These are phyloP conservation scores for Meta bourneti DNA, from an alignment of 2,888 invertebrate species.

Conservation along the genomic window DNA sequence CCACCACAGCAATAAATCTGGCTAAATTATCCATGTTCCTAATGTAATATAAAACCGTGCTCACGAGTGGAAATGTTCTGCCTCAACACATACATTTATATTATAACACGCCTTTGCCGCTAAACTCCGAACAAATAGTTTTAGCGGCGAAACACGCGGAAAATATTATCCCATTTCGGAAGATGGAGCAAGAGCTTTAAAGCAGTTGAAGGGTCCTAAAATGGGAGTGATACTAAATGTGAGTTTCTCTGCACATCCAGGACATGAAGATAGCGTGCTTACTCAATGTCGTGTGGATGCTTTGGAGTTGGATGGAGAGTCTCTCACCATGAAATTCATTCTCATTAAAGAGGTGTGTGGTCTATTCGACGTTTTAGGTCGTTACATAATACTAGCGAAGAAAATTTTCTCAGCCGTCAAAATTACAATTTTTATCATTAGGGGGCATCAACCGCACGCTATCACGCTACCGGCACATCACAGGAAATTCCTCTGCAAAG, in stretches of 20 bases:
- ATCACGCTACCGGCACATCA: constrained; percentile 40
- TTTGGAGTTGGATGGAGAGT: neutral
- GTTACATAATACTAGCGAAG: constrained; percentile 8
- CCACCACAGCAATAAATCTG: too few relatives aligned
- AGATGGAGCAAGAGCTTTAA: too few relatives aligned
- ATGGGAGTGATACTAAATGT: too few relatives aligned
- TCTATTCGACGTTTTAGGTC: constrained; percentile 18
- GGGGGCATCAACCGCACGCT: constrained; percentile 17
- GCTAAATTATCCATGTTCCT: too few relatives aligned
- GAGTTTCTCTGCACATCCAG: neutral
- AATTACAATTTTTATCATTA: constrained; percentile 51
- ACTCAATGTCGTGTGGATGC: constrained; percentile 4
- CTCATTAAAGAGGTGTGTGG: constrained; percentile 38
- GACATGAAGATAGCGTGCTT: constrained; percentile 14
- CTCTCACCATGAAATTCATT: constrained; percentile 40
- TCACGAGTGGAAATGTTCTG: too few relatives aligned
- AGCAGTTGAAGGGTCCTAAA: too few relatives aligned
- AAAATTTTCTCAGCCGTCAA: constrained; percentile 32
- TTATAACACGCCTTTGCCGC: too few relatives aligned
- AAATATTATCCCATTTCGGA: too few relatives aligned
- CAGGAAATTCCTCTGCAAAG: constrained; percentile 4
- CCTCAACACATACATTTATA: too few relatives aligned
- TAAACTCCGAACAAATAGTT: too few relatives aligned
- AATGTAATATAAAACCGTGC: too few relatives aligned
- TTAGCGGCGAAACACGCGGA: too few relatives aligned